Conservation (phyloP, 2,113 vertebrate genomes). For the Sminthopsis crassicaudata region DNA sequence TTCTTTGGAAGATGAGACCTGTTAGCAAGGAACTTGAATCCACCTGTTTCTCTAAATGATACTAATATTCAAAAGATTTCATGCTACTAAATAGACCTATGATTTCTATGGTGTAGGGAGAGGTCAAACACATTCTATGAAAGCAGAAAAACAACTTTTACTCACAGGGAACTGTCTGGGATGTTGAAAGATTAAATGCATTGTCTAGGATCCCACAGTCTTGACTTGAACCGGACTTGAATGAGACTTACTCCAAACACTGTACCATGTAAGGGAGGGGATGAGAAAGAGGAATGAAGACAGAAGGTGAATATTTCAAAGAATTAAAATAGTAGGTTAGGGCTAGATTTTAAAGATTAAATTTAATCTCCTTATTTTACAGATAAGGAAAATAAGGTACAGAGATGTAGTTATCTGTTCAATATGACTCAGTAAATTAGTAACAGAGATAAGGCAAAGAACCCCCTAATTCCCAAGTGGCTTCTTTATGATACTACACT, state of each 20-base stretch:
- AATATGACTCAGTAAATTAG: background rate
- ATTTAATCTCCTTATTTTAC: background rate
- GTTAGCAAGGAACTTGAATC: constrained; percentile 1
- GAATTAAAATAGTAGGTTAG: background rate
- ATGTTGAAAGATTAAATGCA: background rate
- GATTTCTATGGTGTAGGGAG: background rate
- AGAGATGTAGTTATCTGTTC: background rate
- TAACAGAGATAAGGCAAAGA: background rate
- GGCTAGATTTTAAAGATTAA: background rate
- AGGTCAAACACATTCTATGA: background rate
- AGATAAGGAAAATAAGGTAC: background rate
- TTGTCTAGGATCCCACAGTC: background rate
- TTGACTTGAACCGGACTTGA: background rate
- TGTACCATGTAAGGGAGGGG: background rate
- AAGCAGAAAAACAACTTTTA: background rate
- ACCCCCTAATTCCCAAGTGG: background rate
- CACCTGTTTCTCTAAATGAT: constrained; percentile 18
- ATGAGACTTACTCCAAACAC: background rate
- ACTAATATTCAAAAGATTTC: background rate
- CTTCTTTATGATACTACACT: background rate
- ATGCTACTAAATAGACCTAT: background rate
- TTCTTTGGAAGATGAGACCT: constrained; percentile 30
- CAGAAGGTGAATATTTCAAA: background rate
- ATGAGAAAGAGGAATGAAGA: background rate
- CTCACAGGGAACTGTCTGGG: background rate